Base-by-base conservation (phyloP, 2,113 vertebrate species). In the Pogonocichla stellata region DNA sequence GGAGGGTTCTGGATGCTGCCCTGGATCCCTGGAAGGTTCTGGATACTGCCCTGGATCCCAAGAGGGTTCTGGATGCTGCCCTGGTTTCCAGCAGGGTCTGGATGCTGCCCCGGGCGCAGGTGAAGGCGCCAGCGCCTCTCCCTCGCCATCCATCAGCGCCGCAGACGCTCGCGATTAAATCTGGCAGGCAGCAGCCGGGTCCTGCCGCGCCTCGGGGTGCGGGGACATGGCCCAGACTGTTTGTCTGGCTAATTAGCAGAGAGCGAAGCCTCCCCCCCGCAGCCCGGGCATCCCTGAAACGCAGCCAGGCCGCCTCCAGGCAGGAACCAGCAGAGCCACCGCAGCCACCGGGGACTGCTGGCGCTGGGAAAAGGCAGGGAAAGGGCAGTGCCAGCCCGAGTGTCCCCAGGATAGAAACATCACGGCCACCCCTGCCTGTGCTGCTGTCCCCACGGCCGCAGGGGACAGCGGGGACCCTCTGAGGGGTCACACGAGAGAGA, bases 181-280 rank as follows among this genome's bases (percentile, higher is more conserved):
- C 26, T 61, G 14, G 73, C 77, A 70, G 72, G 26, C 65, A 18
- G 24, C 75, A 82, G 90, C 26, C 77, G 25, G 72, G 43, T 43
- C 69, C 54, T 91, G 80, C 80, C 80, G 77, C 48, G 87, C 94
- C 95, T 66, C 58, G 73, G 90, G 85, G 42, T 6, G 23, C 3
- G 4, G 48, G 65, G 82, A 71, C 72, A 6, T 2, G 85, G 73
- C 64, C 90, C 94, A 77, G 85, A 50, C 72, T 78, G 88, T 66
- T 84, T 83, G 61, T 79, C 61, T 23, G 74, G 66, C 4, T 93
- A 43, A 94, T 81, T 29, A 95, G 90, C 90, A 31, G 51, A 51
- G 15, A 70, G 65, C 25, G 15, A 73, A 95, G 61, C 86, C 54
- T 78, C 28, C 33, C 65, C 50, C 29, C 65, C 47, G 51, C 34